A percentile compares a stretch with the other conserved stretches of the same genome.
phyloP scores from a whole-genome alignment of 2,797 vertebrate species.

The Cetoscarus ocellatus region DNA sequence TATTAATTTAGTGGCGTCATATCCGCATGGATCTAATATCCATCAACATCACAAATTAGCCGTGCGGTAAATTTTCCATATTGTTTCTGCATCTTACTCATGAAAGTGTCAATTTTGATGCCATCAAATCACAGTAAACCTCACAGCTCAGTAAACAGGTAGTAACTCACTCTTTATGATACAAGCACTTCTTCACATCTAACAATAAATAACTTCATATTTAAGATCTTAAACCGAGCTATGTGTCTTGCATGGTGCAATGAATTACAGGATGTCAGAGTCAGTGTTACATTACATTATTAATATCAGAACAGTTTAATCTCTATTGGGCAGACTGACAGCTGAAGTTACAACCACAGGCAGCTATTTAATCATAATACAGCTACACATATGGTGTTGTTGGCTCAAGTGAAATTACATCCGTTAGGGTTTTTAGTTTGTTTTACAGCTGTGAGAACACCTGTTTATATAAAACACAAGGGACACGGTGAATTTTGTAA shows the following conservation, averaged over 20 bases:
- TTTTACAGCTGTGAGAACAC: background rate
- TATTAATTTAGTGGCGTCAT: too few species aligned
- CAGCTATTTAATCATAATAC: background rate
- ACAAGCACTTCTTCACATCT: background rate
- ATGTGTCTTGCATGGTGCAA: background rate
- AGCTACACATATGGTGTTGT: background rate
- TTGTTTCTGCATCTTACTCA: background rate
- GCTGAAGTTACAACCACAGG: background rate
- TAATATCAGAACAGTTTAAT: background rate
- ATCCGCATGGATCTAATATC: background rate
- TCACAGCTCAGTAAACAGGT: background rate
- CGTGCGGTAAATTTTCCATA: too few species aligned
- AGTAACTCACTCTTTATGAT: constrained; percentile 13
- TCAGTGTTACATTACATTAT: background rate
- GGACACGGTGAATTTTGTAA: too few species aligned
- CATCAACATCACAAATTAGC: background rate
- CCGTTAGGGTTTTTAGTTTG: background rate
- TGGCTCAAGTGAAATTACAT: background rate
- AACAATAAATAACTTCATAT: constrained; percentile 10
- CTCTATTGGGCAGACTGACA: background rate
- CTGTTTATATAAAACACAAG: too few species aligned
- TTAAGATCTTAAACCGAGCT: background rate
- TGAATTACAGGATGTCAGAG: constrained; percentile 2
- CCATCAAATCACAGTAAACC: background rate
- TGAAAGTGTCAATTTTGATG: background rate